A percentile compares a stretch with the other conserved stretches of the same genome.
These are phyloP conservation scores for Calephelis virginiensis DNA, from an alignment of 1,140 invertebrate genomes.

Conservation along the genomic window DNA sequence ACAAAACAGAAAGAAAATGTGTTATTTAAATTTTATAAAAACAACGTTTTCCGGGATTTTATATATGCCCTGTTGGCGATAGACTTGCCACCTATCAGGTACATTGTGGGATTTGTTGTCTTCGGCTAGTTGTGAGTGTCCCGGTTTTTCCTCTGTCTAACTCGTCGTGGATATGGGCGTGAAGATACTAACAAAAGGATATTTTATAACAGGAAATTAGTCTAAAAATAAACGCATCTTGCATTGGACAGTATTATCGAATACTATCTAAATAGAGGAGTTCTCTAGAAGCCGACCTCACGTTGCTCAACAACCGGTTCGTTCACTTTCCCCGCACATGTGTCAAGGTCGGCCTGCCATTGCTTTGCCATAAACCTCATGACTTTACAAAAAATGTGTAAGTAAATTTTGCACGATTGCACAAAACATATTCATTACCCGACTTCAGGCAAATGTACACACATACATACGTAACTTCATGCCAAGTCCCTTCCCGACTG, in stretches of 20 bases:
- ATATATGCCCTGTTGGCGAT: too few species aligned
- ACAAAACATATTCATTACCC: background rate
- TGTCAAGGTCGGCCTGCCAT: slow-evolving; percentile 62
- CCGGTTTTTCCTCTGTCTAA: too few species aligned
- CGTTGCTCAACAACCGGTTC: slow-evolving; percentile 62
- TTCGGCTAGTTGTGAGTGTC: too few species aligned
- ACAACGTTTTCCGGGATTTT: too few species aligned
- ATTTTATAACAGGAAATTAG: slow-evolving; percentile 12
- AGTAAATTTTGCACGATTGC: slow-evolving; percentile 11
- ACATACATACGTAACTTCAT: too few species aligned
- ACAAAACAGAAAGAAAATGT: too few species aligned
- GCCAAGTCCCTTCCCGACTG: too few species aligned
- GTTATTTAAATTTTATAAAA: too few species aligned
- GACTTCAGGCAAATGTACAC: too few species aligned
- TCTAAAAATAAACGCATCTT: background rate
- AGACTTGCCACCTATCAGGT: too few species aligned
- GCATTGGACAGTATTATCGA: slow-evolving; percentile 5
- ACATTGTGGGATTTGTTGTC: too few species aligned
- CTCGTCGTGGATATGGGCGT: too few species aligned
- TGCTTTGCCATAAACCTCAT: slow-evolving; percentile 14
- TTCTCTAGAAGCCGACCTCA: slow-evolving; percentile 35
- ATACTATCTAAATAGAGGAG: slow-evolving; percentile 21
- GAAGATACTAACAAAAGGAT: background rate
- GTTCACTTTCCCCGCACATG: slow-evolving; percentile 64
- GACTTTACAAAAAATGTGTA: slow-evolving; percentile 5